Conservation (phyloP, 2,113 vertebrate species). For the Arizona elegans region DNA sequence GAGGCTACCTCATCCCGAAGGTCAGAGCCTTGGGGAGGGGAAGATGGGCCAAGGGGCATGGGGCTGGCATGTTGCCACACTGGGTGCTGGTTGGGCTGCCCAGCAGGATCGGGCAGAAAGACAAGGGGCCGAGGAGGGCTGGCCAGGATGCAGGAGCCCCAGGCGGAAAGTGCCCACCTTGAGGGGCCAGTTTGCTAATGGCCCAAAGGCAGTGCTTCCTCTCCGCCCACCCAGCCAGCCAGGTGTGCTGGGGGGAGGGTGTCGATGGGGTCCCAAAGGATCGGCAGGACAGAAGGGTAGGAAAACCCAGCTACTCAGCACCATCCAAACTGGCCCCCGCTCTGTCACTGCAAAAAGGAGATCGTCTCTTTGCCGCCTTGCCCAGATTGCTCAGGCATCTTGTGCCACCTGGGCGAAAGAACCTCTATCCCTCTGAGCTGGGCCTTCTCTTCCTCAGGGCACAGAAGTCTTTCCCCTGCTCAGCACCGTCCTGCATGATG, state of each 20-base stretch:
- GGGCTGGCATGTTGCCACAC: background rate
- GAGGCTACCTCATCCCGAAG: conserved; percentile 59
- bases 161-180: background rate
- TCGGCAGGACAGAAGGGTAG: background rate
- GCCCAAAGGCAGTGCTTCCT: background rate
- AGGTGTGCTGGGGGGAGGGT: background rate
- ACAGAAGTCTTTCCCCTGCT: conserved; percentile 21
- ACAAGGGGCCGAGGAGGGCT: background rate
- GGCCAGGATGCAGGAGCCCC: background rate
- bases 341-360: background rate
- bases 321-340: no score
- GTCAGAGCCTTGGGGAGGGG: conserved; percentile 9
- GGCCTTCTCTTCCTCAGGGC: background rate
- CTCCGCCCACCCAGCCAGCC: background rate
- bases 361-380: background rate
- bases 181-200: background rate
- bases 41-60: background rate
- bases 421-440: background rate
- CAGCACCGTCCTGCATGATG: conserved; percentile 21
- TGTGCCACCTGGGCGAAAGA: background rate
- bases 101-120: background rate
- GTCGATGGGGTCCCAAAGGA: background rate
- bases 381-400: background rate
- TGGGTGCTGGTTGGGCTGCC: background rate
- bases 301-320: background rate